These are phyloP conservation scores for Anas acuta DNA, from an alignment of 2,797 vertebrate genomes.

Conservation along the genomic window DNA sequence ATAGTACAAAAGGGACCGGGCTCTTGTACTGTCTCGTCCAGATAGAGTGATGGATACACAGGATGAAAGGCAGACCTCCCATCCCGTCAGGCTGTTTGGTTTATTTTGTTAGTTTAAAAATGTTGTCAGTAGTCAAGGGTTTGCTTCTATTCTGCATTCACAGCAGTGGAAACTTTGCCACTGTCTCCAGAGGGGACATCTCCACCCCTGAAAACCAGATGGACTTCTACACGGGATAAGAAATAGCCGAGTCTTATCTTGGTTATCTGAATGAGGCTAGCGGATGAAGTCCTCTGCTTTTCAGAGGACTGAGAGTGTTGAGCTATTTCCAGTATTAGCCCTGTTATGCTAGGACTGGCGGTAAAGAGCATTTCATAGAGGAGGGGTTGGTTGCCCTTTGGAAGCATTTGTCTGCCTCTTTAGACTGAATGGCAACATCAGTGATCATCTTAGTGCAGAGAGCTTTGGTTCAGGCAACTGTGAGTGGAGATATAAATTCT, in stretches of 20 bases:
- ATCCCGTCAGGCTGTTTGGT: neutral
- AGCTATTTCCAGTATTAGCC: neutral
- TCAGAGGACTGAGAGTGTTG: neutral
- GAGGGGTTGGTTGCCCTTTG: neutral
- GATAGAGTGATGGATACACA: neutral
- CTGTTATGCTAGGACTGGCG: neutral
- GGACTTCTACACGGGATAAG: neutral
- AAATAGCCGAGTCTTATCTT: neutral
- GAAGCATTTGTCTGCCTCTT: neutral
- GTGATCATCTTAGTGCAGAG: neutral
- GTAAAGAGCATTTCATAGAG: neutral
- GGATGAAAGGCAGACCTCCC: neutral
- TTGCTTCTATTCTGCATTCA: neutral
- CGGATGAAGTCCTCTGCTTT: neutral
- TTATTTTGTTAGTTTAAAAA: constrained; percentile 6
- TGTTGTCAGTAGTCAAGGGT: neutral
- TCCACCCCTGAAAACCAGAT: neutral
- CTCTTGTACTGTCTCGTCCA: neutral
- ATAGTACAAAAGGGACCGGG: neutral
- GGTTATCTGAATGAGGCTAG: neutral
- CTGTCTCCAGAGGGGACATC: neutral
- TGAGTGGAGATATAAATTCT: neutral
- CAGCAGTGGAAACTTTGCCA: neutral
- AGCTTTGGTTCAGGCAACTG: neutral
- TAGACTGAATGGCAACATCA: neutral